Base-by-base conservation (phyloP, 1,140 invertebrate genomes). In the Drosophila persimilis region DNA sequence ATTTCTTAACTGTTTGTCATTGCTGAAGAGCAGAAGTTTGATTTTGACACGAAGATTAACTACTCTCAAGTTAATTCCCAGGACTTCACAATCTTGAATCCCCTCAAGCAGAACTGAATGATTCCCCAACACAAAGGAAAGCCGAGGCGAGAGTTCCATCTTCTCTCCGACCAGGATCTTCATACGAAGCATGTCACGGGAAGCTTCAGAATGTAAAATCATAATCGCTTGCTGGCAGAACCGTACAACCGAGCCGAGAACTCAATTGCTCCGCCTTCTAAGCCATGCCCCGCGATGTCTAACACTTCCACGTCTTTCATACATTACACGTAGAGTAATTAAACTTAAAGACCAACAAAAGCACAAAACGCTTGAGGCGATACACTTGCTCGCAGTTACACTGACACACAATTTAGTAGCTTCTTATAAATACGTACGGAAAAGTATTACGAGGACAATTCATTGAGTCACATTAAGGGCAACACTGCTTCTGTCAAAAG, bases 301-400 rank as follows among this genome's bases (percentile, higher is more conserved):
- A 43, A 46, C 48, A 31, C 48, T 45, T 47, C 20, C 39, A 20
- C 31, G 46, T 29, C 31, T 41, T 46, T 58, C 20, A 22, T 15
- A 46, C 43, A 9, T 24, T 47, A 59, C 58, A 63, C 47, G 76
- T 13, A 45, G n/a, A 67, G 64, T 81, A 81, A 85, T 85, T 86
- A 77, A 86, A 86, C 75, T 81, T 65, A 81, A 81, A 77, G 63
- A 63, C 51, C 73, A 71, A 66, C 61, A 66, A 66, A 70, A 55
- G 58, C 58, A 48, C 54, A 66, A 71, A 80, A 71, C 64, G 55
- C 67, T 73, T 39, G 29, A n/a, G 62, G 47, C 39, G 4, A 5
- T 26, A 50, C 31, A 31, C 51, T 74, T 11, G 7, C 17, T 17
- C 3, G 11, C 44, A 13, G 31, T 31, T 39, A 73, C 69, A 72